A percentile compares a stretch with the other conserved stretches of the same genome.
phyloP scores from a whole-genome alignment of 2,797 vertebrate genomes.

The Gymnopithys bicolor region DNA sequence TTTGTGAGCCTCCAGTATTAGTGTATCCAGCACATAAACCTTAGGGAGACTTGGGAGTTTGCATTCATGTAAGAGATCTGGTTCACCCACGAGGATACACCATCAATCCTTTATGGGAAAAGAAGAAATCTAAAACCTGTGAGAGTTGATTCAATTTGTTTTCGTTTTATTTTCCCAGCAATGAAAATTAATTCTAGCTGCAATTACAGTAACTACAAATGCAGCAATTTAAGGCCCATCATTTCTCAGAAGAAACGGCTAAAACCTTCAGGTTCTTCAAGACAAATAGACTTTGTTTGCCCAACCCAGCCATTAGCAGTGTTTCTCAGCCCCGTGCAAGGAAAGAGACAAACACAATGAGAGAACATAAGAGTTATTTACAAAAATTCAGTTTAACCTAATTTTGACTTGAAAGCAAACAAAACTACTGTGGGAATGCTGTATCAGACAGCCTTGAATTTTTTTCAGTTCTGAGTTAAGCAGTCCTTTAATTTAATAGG shows the following conservation, averaged over 20 bases:
- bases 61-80: not conserved
- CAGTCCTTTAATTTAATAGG: not conserved
- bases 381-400: not conserved
- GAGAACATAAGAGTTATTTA: not conserved
- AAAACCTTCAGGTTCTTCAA: not conserved
- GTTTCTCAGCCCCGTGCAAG: not conserved
- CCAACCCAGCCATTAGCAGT: not conserved
- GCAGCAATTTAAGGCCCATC: not conserved
- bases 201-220: not conserved
- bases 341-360: not conserved
- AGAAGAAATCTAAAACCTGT: not conserved
- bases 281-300: not conserved
- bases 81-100: not conserved
- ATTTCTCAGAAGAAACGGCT: not conserved
- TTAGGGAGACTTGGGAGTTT: not conserved
- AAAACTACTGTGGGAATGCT: not conserved
- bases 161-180: constrained; percentile 7
- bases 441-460: not conserved
- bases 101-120: not conserved
- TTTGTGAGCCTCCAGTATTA: not conserved
- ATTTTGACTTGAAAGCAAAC: not conserved
- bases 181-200: not conserved
- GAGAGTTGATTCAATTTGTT: not conserved
- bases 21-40: not conserved
- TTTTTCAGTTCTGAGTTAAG: not conserved